Percentiles rank a stretch among this genome's conserved stretches.
Evolutionary conservation across 2,888 invertebrate genomes (phyloP).

Genomic region (Dilophus febrilis): DNA sequence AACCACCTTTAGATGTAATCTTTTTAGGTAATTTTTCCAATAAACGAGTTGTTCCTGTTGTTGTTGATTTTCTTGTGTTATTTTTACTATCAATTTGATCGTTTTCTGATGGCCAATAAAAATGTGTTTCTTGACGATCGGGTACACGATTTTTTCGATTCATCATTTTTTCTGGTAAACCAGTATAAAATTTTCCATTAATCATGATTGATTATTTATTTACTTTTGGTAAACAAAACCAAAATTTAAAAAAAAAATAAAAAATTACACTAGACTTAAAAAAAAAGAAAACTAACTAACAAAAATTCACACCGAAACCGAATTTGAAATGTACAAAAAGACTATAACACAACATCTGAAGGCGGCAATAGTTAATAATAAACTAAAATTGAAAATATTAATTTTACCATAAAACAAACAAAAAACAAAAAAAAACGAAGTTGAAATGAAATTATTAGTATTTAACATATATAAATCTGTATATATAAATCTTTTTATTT

Average conservation of each 20-base stretch:
- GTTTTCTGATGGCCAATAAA: conserved; percentile 29
- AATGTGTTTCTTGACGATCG: conserved; percentile 26
- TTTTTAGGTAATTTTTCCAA: no score
- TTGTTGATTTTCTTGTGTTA: conserved; percentile 1
- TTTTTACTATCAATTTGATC: conserved; percentile 14
- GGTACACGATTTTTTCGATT: conserved; percentile 9
- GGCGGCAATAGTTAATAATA: no score
- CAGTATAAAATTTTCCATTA: conserved; percentile 29
- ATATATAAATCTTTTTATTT: no score
- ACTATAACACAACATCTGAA: neutral
- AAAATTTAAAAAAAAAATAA: neutral
- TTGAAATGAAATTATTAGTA: no score
- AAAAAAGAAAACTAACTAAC: no score
- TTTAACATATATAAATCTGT: no score
- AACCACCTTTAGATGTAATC: no score
- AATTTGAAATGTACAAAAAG: neutral
- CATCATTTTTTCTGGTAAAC: conserved; percentile 27
- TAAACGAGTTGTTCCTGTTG: neutral
- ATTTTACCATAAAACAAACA: no score
- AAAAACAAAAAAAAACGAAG: no score
- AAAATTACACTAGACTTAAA: neutral
- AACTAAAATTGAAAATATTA: no score
- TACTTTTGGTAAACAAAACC: neutral
- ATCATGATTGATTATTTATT: conserved; percentile 17
- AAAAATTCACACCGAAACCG: neutral